Evolutionary conservation across 2,797 vertebrate species (phyloP), one percentile per base, ranked within the genome.

Genomic region (Lophotriccus pileatus): DNA sequence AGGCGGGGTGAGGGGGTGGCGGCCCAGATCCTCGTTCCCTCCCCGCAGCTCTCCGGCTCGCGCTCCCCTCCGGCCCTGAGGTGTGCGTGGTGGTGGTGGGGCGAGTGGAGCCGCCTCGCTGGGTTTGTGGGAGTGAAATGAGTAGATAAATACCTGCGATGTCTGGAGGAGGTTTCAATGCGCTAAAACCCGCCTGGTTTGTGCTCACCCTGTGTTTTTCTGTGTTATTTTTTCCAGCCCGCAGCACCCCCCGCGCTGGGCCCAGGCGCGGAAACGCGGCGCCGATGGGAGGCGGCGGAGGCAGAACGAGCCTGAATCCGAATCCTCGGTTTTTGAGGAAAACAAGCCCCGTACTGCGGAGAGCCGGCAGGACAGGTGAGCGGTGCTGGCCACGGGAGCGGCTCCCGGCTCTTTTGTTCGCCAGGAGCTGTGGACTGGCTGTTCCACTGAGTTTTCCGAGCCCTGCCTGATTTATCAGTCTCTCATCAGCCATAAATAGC

Each of bases 251-350:
- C 90, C 97, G 20, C 96, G 98, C 30, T 98, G 98, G 98, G 97
- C 97, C 28, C 97, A 98, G 9, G 98, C 98, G 43, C 97, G 98
- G 78, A 99, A 99, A 27, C 98, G 98, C 23, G 96, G 97, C 7
- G 98, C 98, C 6, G 98, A 98, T 68, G 98, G 98, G 7, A 97
- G 76, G 73, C 93, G 97, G 80, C 95, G 98, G 22, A 91, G 79
- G 37, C 93, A 82, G 6, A 82, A 86, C 7, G 97, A 97, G 6
- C 14, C 87, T 2, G 96, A 96, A 2, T 6, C 70, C 2, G 37
- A 39, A 39, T 12, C 37, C 37, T 52, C 93, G 2, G 43, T 16
- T 7, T 44, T 63, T 3, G 91, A 84, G 25, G 92, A 92, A 0
- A 63, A 72, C 32, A 34, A 82, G 43, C 8, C 41, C 66, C 46